These are phyloP conservation scores for Leucophora obtusa DNA, from an alignment of 2,888 invertebrate species.

Conservation along the genomic window DNA sequence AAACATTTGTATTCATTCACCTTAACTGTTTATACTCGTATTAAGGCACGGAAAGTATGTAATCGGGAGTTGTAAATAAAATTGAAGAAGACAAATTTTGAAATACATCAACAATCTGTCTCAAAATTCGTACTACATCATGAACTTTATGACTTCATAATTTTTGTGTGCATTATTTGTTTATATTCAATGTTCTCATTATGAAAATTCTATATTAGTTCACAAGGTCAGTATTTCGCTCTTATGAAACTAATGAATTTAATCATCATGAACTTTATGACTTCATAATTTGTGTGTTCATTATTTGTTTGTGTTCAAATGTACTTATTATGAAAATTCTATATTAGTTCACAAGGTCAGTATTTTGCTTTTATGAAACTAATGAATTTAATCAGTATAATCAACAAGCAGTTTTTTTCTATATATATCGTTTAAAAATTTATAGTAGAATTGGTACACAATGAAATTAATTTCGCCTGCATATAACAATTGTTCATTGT, in stretches of 20 bases:
- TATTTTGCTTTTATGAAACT: neutral
- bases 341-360: slow-evolving; percentile 4
- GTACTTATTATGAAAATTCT: neutral
- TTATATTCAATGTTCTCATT: neutral
- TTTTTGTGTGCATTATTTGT: neutral
- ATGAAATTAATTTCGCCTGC: slow-evolving; percentile 8
- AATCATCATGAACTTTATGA: neutral
- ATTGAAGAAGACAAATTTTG: neutral
- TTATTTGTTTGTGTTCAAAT: neutral
- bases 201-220: neutral
- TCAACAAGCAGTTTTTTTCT: neutral
- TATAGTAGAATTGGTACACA: neutral
- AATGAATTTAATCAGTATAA: neutral
- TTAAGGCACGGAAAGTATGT: neutral
- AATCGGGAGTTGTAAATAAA: neutral
- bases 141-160: neutral
- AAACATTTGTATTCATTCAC: neutral
- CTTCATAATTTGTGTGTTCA: neutral
- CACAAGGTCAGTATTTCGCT: slow-evolving; percentile 8
- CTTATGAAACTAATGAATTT: neutral
- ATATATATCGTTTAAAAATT: neutral
- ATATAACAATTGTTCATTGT: slow-evolving; percentile 15
- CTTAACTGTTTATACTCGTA: neutral
- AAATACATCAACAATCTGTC: too few species aligned
- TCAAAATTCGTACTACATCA: too few species aligned